Evolutionary conservation across 2,113 vertebrate species (phyloP).

Genomic region (Pelecanoides urinatrix): DNA sequence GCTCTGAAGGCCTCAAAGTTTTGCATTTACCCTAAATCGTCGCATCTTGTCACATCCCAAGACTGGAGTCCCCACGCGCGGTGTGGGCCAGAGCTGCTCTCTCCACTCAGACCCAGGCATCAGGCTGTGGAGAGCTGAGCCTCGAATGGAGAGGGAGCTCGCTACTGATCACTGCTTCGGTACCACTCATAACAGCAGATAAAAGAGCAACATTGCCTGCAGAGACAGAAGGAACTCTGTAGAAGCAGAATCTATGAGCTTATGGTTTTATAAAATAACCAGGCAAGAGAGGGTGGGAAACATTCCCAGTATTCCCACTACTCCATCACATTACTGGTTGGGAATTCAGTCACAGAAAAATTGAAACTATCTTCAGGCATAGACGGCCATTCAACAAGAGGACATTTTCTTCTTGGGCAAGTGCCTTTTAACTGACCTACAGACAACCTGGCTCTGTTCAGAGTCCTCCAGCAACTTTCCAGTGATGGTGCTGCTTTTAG

Average conservation of each 20-base stretch:
- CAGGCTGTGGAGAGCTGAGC: background rate
- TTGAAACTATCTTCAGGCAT: background rate
- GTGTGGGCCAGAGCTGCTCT: background rate
- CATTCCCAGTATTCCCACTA: background rate
- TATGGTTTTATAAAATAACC: background rate
- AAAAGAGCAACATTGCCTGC: background rate
- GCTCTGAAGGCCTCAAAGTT: background rate
- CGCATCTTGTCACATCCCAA: accelerated
- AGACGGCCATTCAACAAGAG: background rate
- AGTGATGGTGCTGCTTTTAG: background rate
- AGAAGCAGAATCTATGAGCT: background rate
- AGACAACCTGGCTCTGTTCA: background rate
- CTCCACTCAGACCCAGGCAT: background rate
- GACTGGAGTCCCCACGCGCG: accelerated
- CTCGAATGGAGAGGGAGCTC: background rate
- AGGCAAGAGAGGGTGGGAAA: background rate
- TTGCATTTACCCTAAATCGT: background rate
- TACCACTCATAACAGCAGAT: background rate
- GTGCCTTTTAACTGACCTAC: background rate
- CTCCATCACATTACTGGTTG: background rate
- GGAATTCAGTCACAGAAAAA: background rate
- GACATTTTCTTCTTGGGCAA: background rate
- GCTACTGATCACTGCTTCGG: background rate
- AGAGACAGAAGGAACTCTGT: background rate
- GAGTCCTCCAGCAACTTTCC: background rate